Conservation (phyloP, 2,113 vertebrate species). For the Ondatra zibethicus region DNA sequence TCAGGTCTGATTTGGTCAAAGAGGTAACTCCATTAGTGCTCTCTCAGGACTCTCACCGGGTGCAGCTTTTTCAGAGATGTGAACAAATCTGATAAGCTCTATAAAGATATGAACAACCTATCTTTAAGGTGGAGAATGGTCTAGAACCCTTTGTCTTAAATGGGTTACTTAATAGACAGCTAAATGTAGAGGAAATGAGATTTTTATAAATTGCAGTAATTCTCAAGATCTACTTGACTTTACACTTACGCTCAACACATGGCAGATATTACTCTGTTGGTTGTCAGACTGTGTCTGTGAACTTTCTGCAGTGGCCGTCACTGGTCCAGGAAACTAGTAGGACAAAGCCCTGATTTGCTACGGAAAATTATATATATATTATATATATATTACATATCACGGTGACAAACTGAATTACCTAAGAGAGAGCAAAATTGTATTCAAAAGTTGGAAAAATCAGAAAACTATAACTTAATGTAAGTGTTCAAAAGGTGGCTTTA, state of each 20-base stretch:
- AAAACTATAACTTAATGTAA: background rate
- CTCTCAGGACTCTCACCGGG: background rate
- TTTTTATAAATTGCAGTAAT: background rate
- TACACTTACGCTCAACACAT: background rate
- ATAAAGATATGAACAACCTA: background rate
- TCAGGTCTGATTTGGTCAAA: background rate
- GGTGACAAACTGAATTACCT: background rate
- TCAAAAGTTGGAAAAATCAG: background rate
- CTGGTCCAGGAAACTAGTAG: background rate
- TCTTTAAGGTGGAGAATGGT: background rate
- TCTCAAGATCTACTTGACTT: background rate
- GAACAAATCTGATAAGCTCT: background rate
- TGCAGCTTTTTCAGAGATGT: background rate
- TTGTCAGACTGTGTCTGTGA: accelerated
- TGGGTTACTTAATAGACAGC: background rate
- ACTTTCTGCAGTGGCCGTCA: background rate
- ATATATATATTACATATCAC: background rate
- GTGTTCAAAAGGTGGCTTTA: background rate
- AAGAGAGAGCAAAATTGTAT: background rate
- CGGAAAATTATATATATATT: background rate
- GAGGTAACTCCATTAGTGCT: no score
- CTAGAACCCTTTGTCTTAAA: background rate
- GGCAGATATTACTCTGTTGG: background rate
- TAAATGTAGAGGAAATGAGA: background rate
- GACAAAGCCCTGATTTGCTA: no score